Percentiles rank a stretch among this genome's conserved stretches.
Conservation (phyloP, 2,888 invertebrate species). For the Phalangium opilio region DNA sequence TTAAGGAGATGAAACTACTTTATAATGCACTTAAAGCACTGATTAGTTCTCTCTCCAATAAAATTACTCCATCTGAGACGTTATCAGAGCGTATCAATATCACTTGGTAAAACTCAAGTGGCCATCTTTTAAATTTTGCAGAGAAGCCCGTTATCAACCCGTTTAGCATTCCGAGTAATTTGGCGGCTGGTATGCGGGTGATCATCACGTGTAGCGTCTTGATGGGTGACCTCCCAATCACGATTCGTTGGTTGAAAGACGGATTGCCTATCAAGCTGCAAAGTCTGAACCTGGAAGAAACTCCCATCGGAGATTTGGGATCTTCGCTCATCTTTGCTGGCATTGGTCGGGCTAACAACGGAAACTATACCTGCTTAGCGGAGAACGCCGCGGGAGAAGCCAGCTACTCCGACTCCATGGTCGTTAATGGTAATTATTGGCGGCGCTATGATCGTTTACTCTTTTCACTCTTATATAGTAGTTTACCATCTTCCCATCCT, state of each 20-base stretch:
- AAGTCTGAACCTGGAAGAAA: slow-evolving; percentile 14
- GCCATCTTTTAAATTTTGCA: not conserved
- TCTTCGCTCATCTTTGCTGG: slow-evolving; percentile 18
- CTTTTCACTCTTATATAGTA: too few species aligned
- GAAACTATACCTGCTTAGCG: slow-evolving; percentile 20
- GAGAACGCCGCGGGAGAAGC: slow-evolving; percentile 17
- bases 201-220: slow-evolving; percentile 24
- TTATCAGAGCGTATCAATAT: too few species aligned
- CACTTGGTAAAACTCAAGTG: too few species aligned
- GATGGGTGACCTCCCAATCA: slow-evolving; percentile 22
- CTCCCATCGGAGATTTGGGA: slow-evolving; percentile 17
- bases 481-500: too few species aligned
- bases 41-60: too few species aligned
- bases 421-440: slow-evolving; percentile 18
- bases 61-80: too few species aligned
- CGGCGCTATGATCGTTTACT: too few species aligned
- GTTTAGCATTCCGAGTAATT: slow-evolving; percentile 13
- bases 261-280: slow-evolving; percentile 16
- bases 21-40: too few species aligned
- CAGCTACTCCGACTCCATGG: slow-evolving; percentile 17
- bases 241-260: slow-evolving; percentile 20
- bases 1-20: too few species aligned
- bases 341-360: slow-evolving; percentile 17
- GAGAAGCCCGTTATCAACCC: slow-evolving; percentile 16
- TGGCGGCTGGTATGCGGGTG: slow-evolving; percentile 19